Percentiles rank a stretch among this genome's conserved stretches.
These are phyloP conservation scores for Riparia riparia DNA, from an alignment of 2,113 vertebrate species.

Conservation along the genomic window DNA sequence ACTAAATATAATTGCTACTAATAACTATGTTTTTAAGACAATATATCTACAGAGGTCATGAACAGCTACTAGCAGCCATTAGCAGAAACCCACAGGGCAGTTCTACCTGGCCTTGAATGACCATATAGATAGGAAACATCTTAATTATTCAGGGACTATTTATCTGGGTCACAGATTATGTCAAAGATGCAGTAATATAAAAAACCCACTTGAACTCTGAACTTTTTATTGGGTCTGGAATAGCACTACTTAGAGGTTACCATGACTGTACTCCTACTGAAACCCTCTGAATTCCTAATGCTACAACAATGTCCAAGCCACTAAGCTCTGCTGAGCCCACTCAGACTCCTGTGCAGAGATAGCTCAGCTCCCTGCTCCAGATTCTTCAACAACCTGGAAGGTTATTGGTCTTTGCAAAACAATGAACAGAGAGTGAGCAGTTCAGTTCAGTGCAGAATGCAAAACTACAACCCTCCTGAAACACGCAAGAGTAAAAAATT, in stretches of 20 bases:
- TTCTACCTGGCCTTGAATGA: background rate
- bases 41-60: background rate
- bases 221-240: background rate
- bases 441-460: background rate
- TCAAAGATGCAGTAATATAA: background rate
- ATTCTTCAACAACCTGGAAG: background rate
- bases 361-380: background rate
- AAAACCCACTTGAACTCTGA: background rate
- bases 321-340: background rate
- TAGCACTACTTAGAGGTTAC: fast-evolving
- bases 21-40: background rate
- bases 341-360: background rate
- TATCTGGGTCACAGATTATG: background rate
- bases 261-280: background rate
- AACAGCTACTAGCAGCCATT: background rate
- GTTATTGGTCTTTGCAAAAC: background rate
- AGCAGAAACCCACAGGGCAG: background rate
- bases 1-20: background rate
- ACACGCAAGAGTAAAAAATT: background rate
- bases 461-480: background rate
- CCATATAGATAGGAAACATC: background rate
- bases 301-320: background rate
- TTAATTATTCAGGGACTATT: background rate
- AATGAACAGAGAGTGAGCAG: background rate
- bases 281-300: background rate